Percentiles rank a stretch among this genome's conserved stretches.
Evolutionary conservation across 53 echinoderm and acorn worm species (phyloP).

Genomic region (Arbacia lixula): DNA sequence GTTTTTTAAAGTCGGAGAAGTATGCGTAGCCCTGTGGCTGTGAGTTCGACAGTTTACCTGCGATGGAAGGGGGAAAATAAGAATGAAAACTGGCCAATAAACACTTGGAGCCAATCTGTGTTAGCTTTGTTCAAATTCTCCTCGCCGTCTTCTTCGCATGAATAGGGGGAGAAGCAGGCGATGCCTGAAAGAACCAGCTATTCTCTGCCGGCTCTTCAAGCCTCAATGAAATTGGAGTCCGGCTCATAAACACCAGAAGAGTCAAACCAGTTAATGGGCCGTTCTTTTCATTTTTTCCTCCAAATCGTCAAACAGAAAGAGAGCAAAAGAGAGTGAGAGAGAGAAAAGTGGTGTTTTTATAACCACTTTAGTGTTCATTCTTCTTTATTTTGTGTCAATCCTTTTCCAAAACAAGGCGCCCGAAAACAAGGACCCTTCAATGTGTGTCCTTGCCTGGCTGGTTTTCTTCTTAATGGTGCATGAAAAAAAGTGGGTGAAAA

Average conservation of each 20-base stretch:
- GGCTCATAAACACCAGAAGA: not conserved
- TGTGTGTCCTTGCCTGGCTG: constrained; percentile 10
- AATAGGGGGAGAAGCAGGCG: not conserved
- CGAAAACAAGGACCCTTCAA: not conserved
- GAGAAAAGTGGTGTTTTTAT: constrained; percentile 12
- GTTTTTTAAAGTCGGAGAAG: not conserved
- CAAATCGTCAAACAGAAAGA: too few species aligned
- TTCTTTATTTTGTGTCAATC: not conserved
- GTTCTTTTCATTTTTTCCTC: too few species aligned
- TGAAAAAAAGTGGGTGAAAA: too few species aligned
- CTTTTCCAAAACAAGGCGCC: too few species aligned
- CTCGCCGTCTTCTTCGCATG: not conserved
- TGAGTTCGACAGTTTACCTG: constrained; percentile 11
- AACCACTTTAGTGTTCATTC: constrained; percentile 31
- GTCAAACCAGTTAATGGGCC: too few species aligned
- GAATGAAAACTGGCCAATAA: constrained; percentile 13
- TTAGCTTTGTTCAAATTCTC: constrained; percentile 18
- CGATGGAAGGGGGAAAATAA: too few species aligned
- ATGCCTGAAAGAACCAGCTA: constrained; percentile 16
- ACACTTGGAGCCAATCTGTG: constrained; percentile 9
- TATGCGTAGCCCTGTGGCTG: constrained; percentile 11
- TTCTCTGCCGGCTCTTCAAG: not conserved
- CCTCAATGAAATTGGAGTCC: too few species aligned
- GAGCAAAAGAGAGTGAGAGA: too few species aligned
- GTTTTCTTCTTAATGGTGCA: not conserved